phyloP scores from a whole-genome alignment of 2,113 vertebrate species.

The Damaliscus lunatus region DNA sequence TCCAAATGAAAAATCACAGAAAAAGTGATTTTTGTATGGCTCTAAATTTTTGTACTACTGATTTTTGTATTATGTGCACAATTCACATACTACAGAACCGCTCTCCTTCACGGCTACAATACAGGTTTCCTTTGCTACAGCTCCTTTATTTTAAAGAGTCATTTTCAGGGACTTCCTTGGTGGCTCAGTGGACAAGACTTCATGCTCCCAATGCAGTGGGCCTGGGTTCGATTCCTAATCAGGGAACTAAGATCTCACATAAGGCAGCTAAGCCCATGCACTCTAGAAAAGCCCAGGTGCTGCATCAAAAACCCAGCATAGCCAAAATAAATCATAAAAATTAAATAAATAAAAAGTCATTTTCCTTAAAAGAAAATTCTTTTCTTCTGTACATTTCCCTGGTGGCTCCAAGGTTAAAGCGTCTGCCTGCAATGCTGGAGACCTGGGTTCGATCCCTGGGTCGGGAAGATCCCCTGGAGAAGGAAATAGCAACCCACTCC shows the following conservation, averaged over 20 bases:
- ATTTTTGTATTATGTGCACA: not conserved
- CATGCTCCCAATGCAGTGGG: not conserved
- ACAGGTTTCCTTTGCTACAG: not conserved
- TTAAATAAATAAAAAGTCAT: not conserved
- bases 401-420: not conserved
- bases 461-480: not conserved
- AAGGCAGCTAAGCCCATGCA: not conserved
- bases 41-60: not conserved
- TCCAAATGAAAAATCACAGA: conserved; percentile 5
- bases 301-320: not conserved
- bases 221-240: not conserved
- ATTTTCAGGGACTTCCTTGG: not conserved
- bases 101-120: not conserved
- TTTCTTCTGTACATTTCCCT: not conserved
- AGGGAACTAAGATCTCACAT: not conserved
- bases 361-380: conserved; percentile 18
- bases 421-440: not conserved
- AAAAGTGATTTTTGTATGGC: not conserved
- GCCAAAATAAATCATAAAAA: not conserved
- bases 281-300: not conserved
- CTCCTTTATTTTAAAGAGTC: not conserved
- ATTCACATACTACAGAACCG: not conserved
- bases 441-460: not conserved
- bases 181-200: not conserved
- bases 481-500: not conserved